These are phyloP conservation scores for Bemisia tabaci DNA, from an alignment of 1,140 invertebrate genomes.

Conservation along the genomic window DNA sequence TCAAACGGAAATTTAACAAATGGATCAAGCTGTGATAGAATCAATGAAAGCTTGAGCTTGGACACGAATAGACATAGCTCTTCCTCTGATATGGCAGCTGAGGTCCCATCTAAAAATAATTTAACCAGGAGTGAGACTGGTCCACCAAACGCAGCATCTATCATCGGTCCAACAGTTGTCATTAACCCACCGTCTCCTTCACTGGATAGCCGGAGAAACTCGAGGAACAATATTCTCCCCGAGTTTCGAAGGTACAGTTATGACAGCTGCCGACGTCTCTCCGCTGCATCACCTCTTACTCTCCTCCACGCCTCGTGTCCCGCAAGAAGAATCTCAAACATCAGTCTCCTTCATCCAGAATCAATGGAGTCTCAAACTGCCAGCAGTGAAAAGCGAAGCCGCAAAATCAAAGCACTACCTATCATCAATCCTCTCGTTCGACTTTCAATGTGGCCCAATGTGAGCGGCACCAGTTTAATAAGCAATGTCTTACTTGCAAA, in stretches of 20 bases:
- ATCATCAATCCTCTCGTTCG: conserved; percentile 81
- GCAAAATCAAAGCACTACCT: conserved; percentile 49
- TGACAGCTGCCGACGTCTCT: conserved; percentile 24
- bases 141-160: conserved; percentile 14
- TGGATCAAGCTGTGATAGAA: background rate
- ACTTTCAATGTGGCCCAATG: conserved; percentile 71
- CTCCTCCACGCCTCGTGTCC: conserved; percentile 24
- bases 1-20: background rate
- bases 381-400: background rate
- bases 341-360: conserved; percentile 12
- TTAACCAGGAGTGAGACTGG: background rate
- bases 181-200: conserved; percentile 53
- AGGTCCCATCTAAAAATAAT: background rate
- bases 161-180: conserved; percentile 34
- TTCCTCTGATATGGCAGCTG: background rate
- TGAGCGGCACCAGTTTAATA: conserved; percentile 57
- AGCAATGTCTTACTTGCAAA: conserved; percentile 86
- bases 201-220: background rate
- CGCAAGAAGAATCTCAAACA: conserved; percentile 21
- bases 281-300: conserved; percentile 28
- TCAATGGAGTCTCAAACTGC: conserved; percentile 1
- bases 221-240: conserved; percentile 6
- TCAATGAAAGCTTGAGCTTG: background rate
- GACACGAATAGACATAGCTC: background rate
- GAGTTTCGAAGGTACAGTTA: conserved; percentile 22